Base-by-base conservation (phyloP, 2,113 vertebrate species). In the Balaeniceps rex region DNA sequence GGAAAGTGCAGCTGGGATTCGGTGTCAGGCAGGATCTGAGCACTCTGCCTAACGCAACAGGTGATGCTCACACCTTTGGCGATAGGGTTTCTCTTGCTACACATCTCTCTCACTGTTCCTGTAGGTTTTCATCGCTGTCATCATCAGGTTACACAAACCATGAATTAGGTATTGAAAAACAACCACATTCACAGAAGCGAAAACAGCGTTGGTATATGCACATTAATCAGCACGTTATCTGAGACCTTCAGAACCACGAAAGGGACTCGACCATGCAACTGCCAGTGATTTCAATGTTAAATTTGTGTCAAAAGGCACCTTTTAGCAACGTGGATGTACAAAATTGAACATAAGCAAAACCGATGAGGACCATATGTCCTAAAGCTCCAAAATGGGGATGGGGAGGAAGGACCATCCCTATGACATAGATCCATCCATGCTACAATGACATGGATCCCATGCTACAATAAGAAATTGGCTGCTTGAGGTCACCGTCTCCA, bases 321-420 rank as follows among this genome's bases (percentile, higher is more conserved):
- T 58, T n/a, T 68, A 71, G 42, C 51, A 55, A 33, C 49, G 12
- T 9, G 28, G n/a, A 26, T 9, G 4, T 13, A 36, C 33, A 42
- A 87, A 95, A 78, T 6, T 4, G 8, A 71, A 60, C 74, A 34
- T 4, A 25, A 91, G 22, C 49, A 65, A 57, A 85, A 72, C 34
- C 33, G 28, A 74, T 54, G 21, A 10, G 0, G 0, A 44, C 11
- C 42, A 66, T 33, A 40, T 4, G 2, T 71, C 46, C 40, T 42
- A 55, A 49, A 71, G 4, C 10, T 83, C 55, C 0, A 0, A 54
- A 80, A 63, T 1, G 2, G 7, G 25, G 5, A 9, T 60, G 14
- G 34, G 38, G 40, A 64, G 36, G 40, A 90, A 83, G 42, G 40
- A 70, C 34, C 2, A 4, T 52, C 58, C 33, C 46, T 63, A 0